Percentiles rank a stretch among this genome's conserved stretches.
These are phyloP conservation scores for Charanyca ferruginea DNA, from an alignment of 2,888 invertebrate species.

Conservation along the genomic window DNA sequence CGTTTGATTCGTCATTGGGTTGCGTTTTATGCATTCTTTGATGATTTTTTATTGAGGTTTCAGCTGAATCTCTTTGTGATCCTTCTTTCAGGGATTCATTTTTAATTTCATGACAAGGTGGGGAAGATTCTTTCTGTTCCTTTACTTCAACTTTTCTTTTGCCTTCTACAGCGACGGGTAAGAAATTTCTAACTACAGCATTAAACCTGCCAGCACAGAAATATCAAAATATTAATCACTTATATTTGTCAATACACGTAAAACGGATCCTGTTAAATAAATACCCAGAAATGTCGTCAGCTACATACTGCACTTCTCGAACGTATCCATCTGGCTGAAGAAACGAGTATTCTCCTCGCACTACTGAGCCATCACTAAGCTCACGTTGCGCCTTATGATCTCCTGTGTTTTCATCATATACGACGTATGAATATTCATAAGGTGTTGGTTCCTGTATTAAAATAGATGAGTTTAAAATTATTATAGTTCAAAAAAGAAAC, in stretches of 20 bases:
- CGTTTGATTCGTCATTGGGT: no score
- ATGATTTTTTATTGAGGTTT: conserved; percentile 1
- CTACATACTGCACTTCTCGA: conserved; percentile 89
- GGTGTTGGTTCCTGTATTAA: conserved; percentile 73
- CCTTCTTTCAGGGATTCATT: conserved; percentile 73
- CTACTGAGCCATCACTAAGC: conserved; percentile 88
- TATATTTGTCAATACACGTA: conserved; percentile 3
- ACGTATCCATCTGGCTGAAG: conserved; percentile 90
- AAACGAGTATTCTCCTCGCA: conserved; percentile 89
- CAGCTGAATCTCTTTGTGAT: conserved; percentile 17
- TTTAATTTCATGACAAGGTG: conserved; percentile 74
- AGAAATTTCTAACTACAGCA: conserved; percentile 82
- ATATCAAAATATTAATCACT: conserved; percentile 21
- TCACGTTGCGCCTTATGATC: conserved; percentile 90
- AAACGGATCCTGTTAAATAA: conserved; percentile 33
- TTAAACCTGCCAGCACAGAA: conserved; percentile 80
- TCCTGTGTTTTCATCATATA: conserved; percentile 90
- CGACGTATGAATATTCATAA: conserved; percentile 89
- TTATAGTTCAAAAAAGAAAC: not conserved
- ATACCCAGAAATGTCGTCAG: conserved; percentile 89
- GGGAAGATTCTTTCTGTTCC: conserved; percentile 45
- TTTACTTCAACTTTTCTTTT: conserved; percentile 51
- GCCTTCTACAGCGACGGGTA: conserved; percentile 66
- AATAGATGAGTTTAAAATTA: not conserved
- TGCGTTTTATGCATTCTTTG: no score